phyloP scores from a whole-genome alignment of 2,113 vertebrate genomes.

The Phyllostomus hastatus region DNA sequence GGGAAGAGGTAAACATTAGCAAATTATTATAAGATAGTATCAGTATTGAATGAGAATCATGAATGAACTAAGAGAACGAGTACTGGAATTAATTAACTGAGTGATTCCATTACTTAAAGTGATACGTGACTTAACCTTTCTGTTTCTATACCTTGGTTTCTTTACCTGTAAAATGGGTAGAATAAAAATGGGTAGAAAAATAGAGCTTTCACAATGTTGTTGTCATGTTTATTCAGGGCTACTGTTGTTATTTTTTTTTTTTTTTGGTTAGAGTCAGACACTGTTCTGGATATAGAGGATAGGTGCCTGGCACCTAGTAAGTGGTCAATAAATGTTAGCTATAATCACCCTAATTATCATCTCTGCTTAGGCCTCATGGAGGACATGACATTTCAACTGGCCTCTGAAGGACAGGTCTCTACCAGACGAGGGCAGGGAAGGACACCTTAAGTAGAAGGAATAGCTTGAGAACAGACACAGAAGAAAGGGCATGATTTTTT shows the following conservation, averaged over 20 bases:
- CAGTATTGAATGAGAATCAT: neutral
- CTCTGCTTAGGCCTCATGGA: neutral
- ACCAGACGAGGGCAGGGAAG: neutral
- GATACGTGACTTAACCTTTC: neutral
- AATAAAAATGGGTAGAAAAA: neutral
- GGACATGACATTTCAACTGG: neutral
- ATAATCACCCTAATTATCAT: neutral
- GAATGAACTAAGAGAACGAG: neutral
- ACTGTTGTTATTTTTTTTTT: neutral
- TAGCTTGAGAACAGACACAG: neutral
- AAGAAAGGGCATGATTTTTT: neutral
- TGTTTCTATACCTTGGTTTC: slow-evolving; percentile 25
- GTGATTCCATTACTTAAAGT: neutral
- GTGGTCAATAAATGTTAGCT: neutral
- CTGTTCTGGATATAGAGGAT: neutral
- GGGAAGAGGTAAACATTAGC: neutral
- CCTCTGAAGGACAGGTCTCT: neutral
- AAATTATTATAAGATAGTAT: neutral
- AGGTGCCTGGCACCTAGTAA: neutral
- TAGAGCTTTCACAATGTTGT: neutral
- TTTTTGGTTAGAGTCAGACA: neutral
- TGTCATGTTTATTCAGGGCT: neutral
- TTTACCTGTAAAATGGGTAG: neutral
- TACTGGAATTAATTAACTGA: neutral
- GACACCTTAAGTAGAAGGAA: neutral